Conservation (phyloP, 2,888 invertebrate genomes). For the Philaethria dido region DNA sequence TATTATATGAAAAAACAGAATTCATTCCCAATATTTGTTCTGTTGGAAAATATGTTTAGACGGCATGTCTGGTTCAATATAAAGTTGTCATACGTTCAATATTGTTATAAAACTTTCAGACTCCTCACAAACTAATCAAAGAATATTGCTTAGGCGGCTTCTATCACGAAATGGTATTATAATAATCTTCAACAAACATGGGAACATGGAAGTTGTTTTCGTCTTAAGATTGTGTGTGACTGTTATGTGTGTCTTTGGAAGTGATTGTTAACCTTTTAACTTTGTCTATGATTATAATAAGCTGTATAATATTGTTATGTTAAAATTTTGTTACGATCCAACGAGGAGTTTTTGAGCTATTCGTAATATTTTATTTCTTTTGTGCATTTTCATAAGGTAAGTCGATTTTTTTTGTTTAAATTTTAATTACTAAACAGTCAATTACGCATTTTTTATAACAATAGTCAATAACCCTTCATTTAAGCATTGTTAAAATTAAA, state of each 20-base stretch:
- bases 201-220: slow-evolving; percentile 26
- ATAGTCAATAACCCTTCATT: too few species aligned
- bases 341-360: too few species aligned
- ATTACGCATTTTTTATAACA: too few species aligned
- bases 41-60: slow-evolving; percentile 16
- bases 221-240: background rate
- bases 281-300: background rate
- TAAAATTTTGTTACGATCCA: too few species aligned
- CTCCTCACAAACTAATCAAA: slow-evolving; percentile 28
- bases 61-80: slow-evolving; percentile 25
- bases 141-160: slow-evolving; percentile 32
- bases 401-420: too few species aligned
- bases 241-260: background rate
- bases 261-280: background rate
- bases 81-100: slow-evolving; percentile 26
- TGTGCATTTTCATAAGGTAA: too few species aligned
- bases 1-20: background rate
- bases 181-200: slow-evolving; percentile 29
- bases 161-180: slow-evolving; percentile 29
- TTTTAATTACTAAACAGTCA: too few species aligned
- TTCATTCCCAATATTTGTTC: slow-evolving; percentile 9
- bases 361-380: too few species aligned
- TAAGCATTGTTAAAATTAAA: too few species aligned
- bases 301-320: too few species aligned
- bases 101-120: slow-evolving; percentile 28